Evolutionary conservation across 2,797 vertebrate species (phyloP).

Genomic region (Cyclopterus lumpus): DNA sequence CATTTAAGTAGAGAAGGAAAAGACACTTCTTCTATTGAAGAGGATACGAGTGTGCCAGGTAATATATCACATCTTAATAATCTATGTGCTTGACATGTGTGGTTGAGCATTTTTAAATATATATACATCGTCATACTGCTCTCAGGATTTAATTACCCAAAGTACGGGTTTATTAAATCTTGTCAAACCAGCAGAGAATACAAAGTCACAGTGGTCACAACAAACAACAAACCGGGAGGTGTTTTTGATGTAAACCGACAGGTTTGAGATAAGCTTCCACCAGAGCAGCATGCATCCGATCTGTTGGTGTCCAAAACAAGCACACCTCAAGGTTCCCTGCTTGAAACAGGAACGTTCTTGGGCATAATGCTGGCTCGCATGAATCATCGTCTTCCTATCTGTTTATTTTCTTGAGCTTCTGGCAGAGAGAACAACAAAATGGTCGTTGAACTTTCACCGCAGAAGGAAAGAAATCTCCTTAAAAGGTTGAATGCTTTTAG

Average conservation of each 20-base stretch:
- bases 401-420: not conserved
- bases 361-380: not conserved
- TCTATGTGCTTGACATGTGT: not conserved
- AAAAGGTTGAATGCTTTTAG: conserved; percentile 26
- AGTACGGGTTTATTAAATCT: not conserved
- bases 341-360: not conserved
- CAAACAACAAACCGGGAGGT: not conserved
- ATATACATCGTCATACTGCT: no score
- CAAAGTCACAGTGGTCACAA: not conserved
- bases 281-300: not conserved
- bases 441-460: not conserved
- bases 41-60: not conserved
- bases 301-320: not conserved
- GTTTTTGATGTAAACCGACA: conserved; percentile 1
- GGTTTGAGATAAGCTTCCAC: conserved; percentile 9
- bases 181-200: not conserved
- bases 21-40: not conserved
- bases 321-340: not conserved
- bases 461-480: not conserved
- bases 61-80: not conserved
- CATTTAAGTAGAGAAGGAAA: not conserved
- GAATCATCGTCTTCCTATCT: not conserved
- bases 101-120: not conserved
- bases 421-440: not conserved
- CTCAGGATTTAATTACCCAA: not conserved